Percentiles rank a stretch among this genome's conserved stretches.
Conservation (phyloP, 30 jellyfish, hydroid and myxozoan species). For the Mastigias papua region DNA sequence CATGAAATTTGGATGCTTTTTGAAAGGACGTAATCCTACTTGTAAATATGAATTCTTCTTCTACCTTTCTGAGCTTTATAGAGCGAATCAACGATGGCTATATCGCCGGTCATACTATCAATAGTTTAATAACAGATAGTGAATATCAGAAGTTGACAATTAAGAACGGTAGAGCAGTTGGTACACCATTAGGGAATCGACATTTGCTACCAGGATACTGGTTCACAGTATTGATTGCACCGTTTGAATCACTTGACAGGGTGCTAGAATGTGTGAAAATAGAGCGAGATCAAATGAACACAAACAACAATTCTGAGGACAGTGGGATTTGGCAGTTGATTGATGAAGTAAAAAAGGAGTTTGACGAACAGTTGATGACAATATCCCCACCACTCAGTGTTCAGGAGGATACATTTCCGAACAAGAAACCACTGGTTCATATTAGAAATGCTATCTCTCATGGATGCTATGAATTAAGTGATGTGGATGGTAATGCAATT, state of each 20-base stretch:
- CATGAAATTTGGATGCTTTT: background rate
- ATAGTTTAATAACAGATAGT: conserved; percentile 80
- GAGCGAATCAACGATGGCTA: conserved; percentile 90
- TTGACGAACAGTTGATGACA: conserved; percentile 46
- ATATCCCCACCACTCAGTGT: conserved; percentile 43
- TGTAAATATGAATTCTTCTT: conserved; percentile 46
- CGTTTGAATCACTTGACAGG: conserved; percentile 82
- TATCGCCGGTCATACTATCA: conserved; percentile 79
- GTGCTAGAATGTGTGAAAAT: conserved; percentile 73
- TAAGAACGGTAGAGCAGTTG: conserved; percentile 86
- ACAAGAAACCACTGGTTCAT: conserved; percentile 66
- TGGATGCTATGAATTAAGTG: conserved; percentile 79
- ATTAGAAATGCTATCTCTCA: conserved; percentile 73
- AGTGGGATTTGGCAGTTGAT: conserved; percentile 57
- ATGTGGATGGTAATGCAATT: conserved; percentile 78
- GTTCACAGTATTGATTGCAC: conserved; percentile 94
- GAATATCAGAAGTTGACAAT: conserved; percentile 84
- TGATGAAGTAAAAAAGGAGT: conserved; percentile 54
- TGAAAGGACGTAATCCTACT: background rate
- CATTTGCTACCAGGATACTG: conserved; percentile 95
- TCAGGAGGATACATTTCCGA: conserved; percentile 73
- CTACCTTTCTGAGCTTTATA: conserved; percentile 73
- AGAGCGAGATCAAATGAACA: conserved; percentile 58
- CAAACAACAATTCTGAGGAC: conserved; percentile 10
- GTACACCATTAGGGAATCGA: conserved; percentile 88